Percentiles rank a stretch among this genome's conserved stretches.
phyloP scores from a whole-genome alignment of 2,113 vertebrate species.

The Pardalotus punctatus region DNA sequence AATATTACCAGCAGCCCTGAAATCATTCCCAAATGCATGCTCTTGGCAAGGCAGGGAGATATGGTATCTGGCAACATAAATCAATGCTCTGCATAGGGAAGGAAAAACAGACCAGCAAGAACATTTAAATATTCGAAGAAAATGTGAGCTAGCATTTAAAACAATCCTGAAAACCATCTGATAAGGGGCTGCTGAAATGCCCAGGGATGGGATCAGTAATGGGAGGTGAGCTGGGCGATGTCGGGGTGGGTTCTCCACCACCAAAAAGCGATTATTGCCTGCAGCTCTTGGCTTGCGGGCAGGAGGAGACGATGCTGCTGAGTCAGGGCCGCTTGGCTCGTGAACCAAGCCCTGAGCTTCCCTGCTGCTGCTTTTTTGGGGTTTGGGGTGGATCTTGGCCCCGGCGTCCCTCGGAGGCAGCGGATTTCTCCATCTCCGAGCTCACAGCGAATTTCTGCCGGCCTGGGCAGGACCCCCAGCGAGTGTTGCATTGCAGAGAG shows the following conservation, averaged over 20 bases:
- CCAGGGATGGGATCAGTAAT: not conserved
- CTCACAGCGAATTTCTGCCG: not conserved
- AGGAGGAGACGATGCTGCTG: not conserved
- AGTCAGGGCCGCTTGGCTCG: not conserved
- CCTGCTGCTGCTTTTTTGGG: not conserved
- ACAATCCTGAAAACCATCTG: not conserved
- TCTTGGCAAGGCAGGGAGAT: constrained; percentile 50
- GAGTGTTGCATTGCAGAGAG: constrained; percentile 17
- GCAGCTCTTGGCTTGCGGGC: not conserved
- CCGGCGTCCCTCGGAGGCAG: not conserved
- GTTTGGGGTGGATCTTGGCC: not conserved
- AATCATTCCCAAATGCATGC: constrained; percentile 42
- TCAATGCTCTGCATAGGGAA: not conserved
- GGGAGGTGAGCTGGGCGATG: not conserved
- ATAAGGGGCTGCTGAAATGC: not conserved
- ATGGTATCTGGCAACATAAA: constrained; percentile 32
- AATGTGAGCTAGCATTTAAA: not conserved
- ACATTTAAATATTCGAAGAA: constrained; percentile 13
- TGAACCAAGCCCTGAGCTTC: not conserved
- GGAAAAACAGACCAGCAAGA: not conserved
- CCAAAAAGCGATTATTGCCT: not conserved
- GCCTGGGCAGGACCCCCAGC: not conserved
- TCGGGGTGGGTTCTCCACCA: not conserved
- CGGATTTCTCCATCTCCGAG: not conserved
- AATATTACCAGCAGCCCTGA: constrained; percentile 20